Evolutionary conservation across 1,140 invertebrate genomes (phyloP).

Genomic region (Octopus sinensis): DNA sequence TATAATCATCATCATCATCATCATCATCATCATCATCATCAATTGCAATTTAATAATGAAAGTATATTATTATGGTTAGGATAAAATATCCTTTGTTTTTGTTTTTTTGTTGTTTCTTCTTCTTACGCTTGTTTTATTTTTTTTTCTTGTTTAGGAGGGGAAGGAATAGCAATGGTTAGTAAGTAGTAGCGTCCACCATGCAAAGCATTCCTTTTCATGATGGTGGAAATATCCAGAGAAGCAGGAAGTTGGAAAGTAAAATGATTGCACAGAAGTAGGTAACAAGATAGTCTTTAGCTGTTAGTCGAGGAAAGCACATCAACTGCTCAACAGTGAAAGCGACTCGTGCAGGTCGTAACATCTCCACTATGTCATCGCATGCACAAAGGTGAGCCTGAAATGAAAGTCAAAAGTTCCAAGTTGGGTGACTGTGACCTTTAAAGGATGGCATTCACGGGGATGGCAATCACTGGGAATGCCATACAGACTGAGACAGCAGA

Average conservation of each 20-base stretch:
- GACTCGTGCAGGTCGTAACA: slow-evolving; percentile 41
- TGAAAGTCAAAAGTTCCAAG: slow-evolving; percentile 45
- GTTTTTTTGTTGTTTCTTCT: too few species aligned
- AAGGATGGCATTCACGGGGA: background rate
- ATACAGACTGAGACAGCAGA: too few species aligned
- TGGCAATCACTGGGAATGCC: too few species aligned
- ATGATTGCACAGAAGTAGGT: slow-evolving; percentile 66
- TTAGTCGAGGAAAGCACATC: slow-evolving; percentile 34
- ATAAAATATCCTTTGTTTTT: too few species aligned
- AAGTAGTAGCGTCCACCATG: background rate
- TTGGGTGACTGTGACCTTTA: slow-evolving; percentile 4
- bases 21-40: too few species aligned
- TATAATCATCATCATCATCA: too few species aligned
- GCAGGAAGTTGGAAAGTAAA: slow-evolving; percentile 68
- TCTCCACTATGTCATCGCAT: slow-evolving; percentile 68
- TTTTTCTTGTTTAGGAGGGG: background rate
- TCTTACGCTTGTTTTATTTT: too few species aligned
- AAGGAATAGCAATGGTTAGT: background rate
- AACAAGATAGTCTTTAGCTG: slow-evolving; percentile 60
- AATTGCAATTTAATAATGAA: too few species aligned
- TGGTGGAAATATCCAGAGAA: slow-evolving; percentile 59
- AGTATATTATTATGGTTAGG: too few species aligned
- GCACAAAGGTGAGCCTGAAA: slow-evolving; percentile 76
- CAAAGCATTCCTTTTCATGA: background rate
- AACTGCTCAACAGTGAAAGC: slow-evolving; percentile 47